Percentiles rank a stretch among this genome's conserved stretches.
Conservation (phyloP, 2,113 vertebrate species). For the Ailurus styani region DNA sequence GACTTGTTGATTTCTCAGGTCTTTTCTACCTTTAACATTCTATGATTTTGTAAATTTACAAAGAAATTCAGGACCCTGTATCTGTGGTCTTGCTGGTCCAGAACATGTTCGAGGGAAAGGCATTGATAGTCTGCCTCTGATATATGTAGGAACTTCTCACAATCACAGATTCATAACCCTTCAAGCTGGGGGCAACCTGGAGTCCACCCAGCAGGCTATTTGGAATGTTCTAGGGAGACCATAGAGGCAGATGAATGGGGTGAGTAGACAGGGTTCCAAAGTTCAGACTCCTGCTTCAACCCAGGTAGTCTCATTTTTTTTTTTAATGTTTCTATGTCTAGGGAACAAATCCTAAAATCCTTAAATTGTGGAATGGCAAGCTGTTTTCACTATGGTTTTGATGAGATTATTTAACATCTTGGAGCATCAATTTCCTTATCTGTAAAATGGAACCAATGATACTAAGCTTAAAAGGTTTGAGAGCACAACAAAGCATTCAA, state of each 20-base stretch:
- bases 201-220: neutral
- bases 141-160: neutral
- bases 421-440: neutral
- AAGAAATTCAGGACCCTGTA: neutral
- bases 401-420: neutral
- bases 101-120: neutral
- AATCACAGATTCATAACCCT: neutral
- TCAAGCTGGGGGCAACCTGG: neutral
- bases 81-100: neutral
- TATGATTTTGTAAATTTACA: neutral
- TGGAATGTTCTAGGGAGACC: neutral
- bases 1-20: neutral
- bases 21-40: neutral
- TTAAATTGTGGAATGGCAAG: neutral
- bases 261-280: neutral
- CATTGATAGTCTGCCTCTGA: neutral
- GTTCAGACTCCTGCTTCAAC: neutral
- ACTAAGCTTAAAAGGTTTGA: neutral
- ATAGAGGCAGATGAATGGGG: too few relatives aligned
- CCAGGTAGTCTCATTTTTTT: neutral
- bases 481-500: neutral
- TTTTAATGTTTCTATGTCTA: neutral
- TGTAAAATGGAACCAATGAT: neutral
- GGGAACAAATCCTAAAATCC: neutral
- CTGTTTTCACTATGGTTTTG: neutral